Conservation (phyloP, 1,140 invertebrate genomes). For the Aricia agestis region DNA sequence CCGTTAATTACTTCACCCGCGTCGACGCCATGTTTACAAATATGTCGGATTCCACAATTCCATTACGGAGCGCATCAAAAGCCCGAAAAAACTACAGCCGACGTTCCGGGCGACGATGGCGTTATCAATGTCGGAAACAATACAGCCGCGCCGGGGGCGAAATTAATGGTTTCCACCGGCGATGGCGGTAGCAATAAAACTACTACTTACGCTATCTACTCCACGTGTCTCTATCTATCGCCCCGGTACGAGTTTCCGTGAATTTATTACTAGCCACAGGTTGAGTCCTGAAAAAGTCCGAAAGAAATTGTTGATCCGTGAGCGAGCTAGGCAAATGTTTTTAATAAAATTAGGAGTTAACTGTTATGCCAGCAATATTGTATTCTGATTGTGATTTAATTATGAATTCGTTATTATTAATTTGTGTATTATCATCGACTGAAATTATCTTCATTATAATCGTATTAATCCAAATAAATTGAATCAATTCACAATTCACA, state of each 20-base stretch:
- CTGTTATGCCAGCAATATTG: no score
- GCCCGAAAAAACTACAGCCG: neutral
- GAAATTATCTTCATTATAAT: neutral
- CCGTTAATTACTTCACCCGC: neutral
- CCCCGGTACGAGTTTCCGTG: neutral
- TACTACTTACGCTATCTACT: neutral
- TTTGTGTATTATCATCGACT: neutral
- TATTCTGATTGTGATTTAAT: neutral
- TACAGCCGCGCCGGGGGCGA: constrained; percentile 51
- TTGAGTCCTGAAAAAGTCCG: neutral
- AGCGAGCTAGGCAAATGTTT: neutral
- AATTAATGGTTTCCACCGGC: constrained; percentile 28
- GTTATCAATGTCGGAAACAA: constrained; percentile 66
- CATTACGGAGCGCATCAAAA: neutral
- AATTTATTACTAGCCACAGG: neutral
- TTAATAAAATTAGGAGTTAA: neutral
- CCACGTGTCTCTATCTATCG: neutral
- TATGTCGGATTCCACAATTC: neutral
- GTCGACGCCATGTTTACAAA: neutral
- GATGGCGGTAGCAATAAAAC: constrained; percentile 4
- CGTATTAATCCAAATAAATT: constrained; percentile 3
- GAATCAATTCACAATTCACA: no score
- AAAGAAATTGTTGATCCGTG: neutral
- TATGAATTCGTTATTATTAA: neutral
- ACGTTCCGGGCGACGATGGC: constrained; percentile 37